phyloP scores from a whole-genome alignment of 1,140 invertebrate species.

The Ruditapes philippinarum region DNA sequence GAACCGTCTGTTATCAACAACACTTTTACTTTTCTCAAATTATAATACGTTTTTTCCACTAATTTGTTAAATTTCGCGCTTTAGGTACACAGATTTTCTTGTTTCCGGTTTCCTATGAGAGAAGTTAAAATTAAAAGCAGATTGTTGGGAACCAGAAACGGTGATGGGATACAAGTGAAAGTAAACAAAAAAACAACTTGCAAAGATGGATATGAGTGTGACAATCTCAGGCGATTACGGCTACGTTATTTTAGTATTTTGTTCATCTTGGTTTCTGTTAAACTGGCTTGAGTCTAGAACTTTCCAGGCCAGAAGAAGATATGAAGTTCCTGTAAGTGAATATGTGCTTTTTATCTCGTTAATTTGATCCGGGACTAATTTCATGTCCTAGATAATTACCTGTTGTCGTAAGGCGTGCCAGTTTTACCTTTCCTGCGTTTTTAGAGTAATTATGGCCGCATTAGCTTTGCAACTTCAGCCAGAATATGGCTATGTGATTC shows the following conservation, averaged over 20 bases:
- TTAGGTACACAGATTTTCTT: background rate
- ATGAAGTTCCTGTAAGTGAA: conserved; percentile 56
- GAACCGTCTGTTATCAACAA: too few species aligned
- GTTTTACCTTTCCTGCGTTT: background rate
- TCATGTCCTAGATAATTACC: conserved; percentile 29
- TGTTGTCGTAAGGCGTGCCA: background rate
- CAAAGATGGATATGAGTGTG: conserved; percentile 37
- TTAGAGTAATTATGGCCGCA: background rate
- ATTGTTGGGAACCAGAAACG: background rate
- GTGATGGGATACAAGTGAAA: too few species aligned
- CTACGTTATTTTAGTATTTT: conserved; percentile 40
- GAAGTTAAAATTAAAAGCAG: background rate
- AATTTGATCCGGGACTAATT: conserved; percentile 8
- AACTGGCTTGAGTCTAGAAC: conserved; percentile 56
- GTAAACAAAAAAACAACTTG: background rate
- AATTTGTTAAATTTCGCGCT: conserved; percentile 21
- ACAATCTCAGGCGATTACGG: conserved; percentile 58
- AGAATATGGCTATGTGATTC: conserved; percentile 79
- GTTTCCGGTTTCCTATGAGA: background rate
- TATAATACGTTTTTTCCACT: too few species aligned
- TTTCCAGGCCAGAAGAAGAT: conserved; percentile 50
- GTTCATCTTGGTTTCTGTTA: conserved; percentile 51
- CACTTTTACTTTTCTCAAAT: too few species aligned
- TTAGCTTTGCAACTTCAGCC: conserved; percentile 34
- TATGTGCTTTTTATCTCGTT: background rate